Evolutionary conservation across 2,113 vertebrate species (phyloP).

Genomic region (Cygnus buccinator): DNA sequence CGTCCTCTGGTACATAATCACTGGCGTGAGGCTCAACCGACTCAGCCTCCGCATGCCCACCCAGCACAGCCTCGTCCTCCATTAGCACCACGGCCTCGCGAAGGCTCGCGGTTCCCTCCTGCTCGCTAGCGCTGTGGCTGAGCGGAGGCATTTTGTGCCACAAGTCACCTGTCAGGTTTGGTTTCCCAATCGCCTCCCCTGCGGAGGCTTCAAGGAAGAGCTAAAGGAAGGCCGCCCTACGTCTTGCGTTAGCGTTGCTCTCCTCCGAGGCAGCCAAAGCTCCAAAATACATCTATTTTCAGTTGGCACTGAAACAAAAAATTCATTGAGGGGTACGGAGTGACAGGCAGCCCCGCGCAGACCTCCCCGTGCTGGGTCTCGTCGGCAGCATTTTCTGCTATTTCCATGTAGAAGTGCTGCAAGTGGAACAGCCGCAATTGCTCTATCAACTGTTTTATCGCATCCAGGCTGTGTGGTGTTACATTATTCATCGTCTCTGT

Average conservation of each 20-base stretch:
- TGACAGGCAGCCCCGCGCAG: rapidly evolving
- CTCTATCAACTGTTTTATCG: not conserved
- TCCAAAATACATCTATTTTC: not conserved
- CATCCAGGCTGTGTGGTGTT: not conserved
- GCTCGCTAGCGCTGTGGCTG: rapidly evolving
- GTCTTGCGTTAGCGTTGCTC: rapidly evolving
- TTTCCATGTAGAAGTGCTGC: rapidly evolving
- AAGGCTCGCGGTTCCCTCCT: no score
- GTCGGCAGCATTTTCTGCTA: rapidly evolving
- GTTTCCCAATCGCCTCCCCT: not conserved
- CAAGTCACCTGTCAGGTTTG: not conserved
- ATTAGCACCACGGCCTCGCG: not conserved
- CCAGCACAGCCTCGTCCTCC: no score
- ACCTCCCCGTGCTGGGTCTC: no score
- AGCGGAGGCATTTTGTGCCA: not conserved
- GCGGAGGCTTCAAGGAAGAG: not conserved
- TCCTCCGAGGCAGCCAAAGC: not conserved
- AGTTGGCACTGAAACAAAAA: not conserved
- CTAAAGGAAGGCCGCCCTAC: not conserved
- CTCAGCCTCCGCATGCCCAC: not conserved
- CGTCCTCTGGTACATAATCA: no score
- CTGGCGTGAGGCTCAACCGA: not conserved
- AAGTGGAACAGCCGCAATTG: rapidly evolving
- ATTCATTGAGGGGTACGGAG: rapidly evolving
- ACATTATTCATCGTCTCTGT: not conserved